A percentile compares a stretch with the other conserved stretches of the same genome.
These are phyloP conservation scores for Sebastes schlegelii DNA, from an alignment of 2,113 vertebrate genomes.

Conservation along the genomic window DNA sequence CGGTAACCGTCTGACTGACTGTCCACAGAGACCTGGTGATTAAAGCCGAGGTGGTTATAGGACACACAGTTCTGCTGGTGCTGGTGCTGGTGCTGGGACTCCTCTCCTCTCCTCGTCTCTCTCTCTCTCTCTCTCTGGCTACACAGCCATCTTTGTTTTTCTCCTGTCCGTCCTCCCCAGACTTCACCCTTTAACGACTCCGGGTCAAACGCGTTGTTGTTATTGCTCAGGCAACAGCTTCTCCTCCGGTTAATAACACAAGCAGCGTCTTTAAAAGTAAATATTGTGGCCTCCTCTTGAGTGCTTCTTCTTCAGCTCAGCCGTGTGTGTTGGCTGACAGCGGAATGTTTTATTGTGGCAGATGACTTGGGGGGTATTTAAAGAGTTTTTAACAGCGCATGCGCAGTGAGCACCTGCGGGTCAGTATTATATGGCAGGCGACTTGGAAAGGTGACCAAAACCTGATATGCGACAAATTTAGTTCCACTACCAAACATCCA, in stretches of 20 bases:
- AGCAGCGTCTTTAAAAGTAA: conserved; percentile 55
- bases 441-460: conserved; percentile 75
- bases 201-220: conserved; percentile 64
- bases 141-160: conserved; percentile 90
- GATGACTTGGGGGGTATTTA: conserved; percentile 86
- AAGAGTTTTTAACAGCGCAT: conserved; percentile 80
- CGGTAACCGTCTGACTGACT: conserved; percentile 55
- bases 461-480: conserved; percentile 76
- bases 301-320: conserved; percentile 37
- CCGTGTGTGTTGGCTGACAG: conserved; percentile 75
- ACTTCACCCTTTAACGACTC: conserved; percentile 65
- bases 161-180: conserved; percentile 73
- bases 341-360: conserved; percentile 83
- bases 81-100: conserved; percentile 50
- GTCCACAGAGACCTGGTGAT: conserved; percentile 65
- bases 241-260: conserved; percentile 49
- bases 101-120: conserved; percentile 68
- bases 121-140: conserved; percentile 78
- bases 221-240: conserved; percentile 47
- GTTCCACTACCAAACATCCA: not conserved
- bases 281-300: conserved; percentile 29
- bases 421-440: conserved; percentile 66
- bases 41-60: conserved; percentile 38
- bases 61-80: conserved; percentile 59
- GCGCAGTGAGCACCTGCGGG: conserved; percentile 76